These are phyloP conservation scores for Trissonchulus latispiculum DNA, from an alignment of 2,888 invertebrate genomes.

Conservation along the genomic window DNA sequence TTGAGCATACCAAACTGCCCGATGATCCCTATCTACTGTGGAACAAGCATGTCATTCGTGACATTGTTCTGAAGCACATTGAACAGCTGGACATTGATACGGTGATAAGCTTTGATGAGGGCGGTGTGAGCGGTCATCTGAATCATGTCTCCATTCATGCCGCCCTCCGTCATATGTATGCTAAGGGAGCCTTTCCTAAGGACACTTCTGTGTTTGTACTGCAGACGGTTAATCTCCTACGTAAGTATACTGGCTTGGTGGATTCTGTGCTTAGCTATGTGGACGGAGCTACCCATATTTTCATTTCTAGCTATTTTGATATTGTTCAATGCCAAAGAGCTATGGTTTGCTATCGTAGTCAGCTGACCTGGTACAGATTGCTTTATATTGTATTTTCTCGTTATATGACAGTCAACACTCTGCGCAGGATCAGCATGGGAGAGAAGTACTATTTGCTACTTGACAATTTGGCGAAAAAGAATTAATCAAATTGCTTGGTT, in stretches of 20 bases:
- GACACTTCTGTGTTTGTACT: conserved; percentile 34
- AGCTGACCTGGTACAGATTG: conserved; percentile 82
- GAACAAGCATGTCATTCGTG: conserved; percentile 53
- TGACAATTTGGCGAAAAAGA: too few species aligned
- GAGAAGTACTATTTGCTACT: too few species aligned
- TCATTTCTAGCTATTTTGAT: background rate
- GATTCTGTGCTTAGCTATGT: conserved; percentile 36
- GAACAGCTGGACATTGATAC: conserved; percentile 31
- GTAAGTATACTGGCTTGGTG: conserved; percentile 44
- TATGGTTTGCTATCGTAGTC: conserved; percentile 63
- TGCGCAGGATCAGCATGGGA: conserved; percentile 48
- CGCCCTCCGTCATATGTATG: conserved; percentile 31
- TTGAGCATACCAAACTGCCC: conserved; percentile 55
- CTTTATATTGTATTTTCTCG: conserved; percentile 76
- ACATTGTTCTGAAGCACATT: conserved; percentile 29
- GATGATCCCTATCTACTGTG: conserved; percentile 68
- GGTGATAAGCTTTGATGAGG: conserved; percentile 81
- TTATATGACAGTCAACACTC: conserved; percentile 78
- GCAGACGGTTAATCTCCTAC: conserved; percentile 39
- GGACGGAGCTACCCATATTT: conserved; percentile 31
- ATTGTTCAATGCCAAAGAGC: conserved; percentile 50
- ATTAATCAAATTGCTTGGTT: too few species aligned
- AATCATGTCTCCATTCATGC: conserved; percentile 28
- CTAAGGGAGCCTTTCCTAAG: conserved; percentile 30
- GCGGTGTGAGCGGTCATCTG: conserved; percentile 72